A percentile compares a stretch with the other conserved stretches of the same genome.
Conservation (phyloP, 2,888 invertebrate genomes). For the Psococerastis gibbosa region DNA sequence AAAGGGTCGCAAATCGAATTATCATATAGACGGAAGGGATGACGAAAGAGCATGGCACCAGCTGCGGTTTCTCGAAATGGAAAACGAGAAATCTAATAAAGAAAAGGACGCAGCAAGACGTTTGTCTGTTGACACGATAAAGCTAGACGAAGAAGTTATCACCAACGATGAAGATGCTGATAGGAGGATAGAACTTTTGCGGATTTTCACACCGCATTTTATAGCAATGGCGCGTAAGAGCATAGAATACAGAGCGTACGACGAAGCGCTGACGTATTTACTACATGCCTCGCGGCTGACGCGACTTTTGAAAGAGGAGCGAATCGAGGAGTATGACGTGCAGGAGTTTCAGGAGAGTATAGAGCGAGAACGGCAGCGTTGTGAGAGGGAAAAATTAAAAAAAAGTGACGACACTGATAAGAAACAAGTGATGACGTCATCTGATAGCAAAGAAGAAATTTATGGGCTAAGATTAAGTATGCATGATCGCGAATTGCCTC, state of each 20-base stretch:
- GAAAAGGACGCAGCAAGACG: slow-evolving; percentile 24
- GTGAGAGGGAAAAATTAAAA: slow-evolving; percentile 24
- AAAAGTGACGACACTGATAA: not conserved
- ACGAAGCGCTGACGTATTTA: slow-evolving; percentile 44
- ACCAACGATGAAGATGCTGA: slow-evolving; percentile 32
- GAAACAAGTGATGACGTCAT: not conserved
- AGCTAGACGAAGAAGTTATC: slow-evolving; percentile 32
- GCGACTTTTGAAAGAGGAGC: slow-evolving; percentile 37
- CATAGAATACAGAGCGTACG: slow-evolving; percentile 36
- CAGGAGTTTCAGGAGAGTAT: slow-evolving; percentile 35
- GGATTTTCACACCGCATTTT: slow-evolving; percentile 52
- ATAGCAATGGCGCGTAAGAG: slow-evolving; percentile 48
- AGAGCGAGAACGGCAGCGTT: slow-evolving; percentile 30
- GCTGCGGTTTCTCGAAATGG: too few relatives aligned
- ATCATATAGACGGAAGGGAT: slow-evolving; percentile 9
- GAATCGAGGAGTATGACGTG: slow-evolving; percentile 33
- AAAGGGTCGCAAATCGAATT: not conserved
- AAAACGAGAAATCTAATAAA: slow-evolving; percentile 26
- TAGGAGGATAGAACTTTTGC: slow-evolving; percentile 40
- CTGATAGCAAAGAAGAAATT: slow-evolving; percentile 10
- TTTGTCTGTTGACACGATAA: slow-evolving; percentile 29
- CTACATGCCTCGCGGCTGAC: slow-evolving; percentile 49
- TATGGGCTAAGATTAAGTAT: slow-evolving; percentile 12
- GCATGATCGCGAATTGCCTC: slow-evolving; percentile 16
- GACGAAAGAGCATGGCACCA: slow-evolving; percentile 1